Evolutionary conservation across 2,113 vertebrate genomes (phyloP), one percentile per base, ranked within the genome.

Genomic region (Bubalus kerabau): DNA sequence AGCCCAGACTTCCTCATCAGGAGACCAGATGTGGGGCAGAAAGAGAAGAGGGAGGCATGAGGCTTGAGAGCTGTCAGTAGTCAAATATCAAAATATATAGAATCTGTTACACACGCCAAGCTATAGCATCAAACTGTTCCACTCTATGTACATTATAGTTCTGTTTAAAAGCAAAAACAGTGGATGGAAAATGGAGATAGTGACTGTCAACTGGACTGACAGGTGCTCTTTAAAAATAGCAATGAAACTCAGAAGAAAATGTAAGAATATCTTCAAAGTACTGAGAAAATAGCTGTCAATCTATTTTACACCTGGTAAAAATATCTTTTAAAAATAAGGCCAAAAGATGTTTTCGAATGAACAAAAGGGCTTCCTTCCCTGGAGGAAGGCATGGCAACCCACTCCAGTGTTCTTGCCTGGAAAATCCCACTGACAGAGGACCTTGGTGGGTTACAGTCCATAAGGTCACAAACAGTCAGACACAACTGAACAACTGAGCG

Each of bases 401-500:
- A 40, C 10, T 11, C 19, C n/a, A 23, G 67, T 23, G 40, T 40
- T 21, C n/a, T 40, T 23, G n/a, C 67, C 19, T 40, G 67, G 4
- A 71, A 4, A 71, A 40, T 23, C 67, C 67, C 9, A 71, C n/a
- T 21, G n/a, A 71, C n/a, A 71, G 19, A 71, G 10, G 67, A 40
- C 19, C 67, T 40, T 40, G 10, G n/a, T 1, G 19, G 32, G 1
- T 71, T 40, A 40, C 10, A 12, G 19, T 40, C n/a, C n/a, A 3
- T 40, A 23, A 40, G n/a, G n/a, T 71, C 19, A 23, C 10, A 40
- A 10, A 71, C 5, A 71, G 19, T 71, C 67, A 71, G 67, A 71
- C 19, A 12, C 19, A 23, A 6, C n/a, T 36, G n/a, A 71, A 71
- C 64, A 71, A 12, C n/a, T 40, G 67, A 40, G 67, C 2, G 0